A percentile compares a stretch with the other conserved stretches of the same genome.
Evolutionary conservation across 2,797 vertebrate species (phyloP).

Genomic region (Poeciliopsis gracilis): DNA sequence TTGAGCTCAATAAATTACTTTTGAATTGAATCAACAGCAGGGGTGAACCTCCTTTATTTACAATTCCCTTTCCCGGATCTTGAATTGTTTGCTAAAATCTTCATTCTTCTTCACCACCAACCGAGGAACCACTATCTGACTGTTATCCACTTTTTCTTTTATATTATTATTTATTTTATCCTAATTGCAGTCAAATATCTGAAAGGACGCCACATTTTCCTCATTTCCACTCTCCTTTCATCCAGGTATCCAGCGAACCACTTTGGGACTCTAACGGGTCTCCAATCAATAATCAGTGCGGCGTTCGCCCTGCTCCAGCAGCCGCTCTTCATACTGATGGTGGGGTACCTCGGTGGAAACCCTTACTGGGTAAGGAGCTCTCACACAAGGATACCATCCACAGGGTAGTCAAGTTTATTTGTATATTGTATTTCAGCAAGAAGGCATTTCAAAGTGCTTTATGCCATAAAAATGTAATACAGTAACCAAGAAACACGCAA

Average conservation of each 20-base stretch:
- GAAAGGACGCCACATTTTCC: not conserved
- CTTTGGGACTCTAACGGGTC: conserved; percentile 88
- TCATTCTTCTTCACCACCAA: not conserved
- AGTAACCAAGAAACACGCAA: too few species aligned
- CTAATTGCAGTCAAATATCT: not conserved
- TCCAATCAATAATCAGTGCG: conserved; percentile 89
- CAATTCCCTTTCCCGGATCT: not conserved
- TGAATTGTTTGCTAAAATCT: not conserved
- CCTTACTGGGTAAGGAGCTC: conserved; percentile 85
- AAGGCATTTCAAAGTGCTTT: too few species aligned
- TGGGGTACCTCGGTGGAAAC: conserved; percentile 82
- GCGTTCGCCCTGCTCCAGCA: conserved; percentile 88
- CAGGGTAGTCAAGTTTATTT: not conserved
- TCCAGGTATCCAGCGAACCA: conserved; percentile 87
- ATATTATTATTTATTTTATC: not conserved
- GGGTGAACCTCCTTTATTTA: not conserved
- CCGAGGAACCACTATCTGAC: not conserved
- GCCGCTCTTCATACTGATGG: conserved; percentile 85
- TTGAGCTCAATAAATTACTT: too few species aligned
- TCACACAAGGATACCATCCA: conserved; percentile 1
- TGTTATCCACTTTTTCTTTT: not conserved
- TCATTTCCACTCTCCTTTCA: not conserved
- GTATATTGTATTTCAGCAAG: not conserved
- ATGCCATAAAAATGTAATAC: too few species aligned
- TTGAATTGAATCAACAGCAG: not conserved